Base-by-base conservation (phyloP, 2,113 vertebrate species). In the Cynoglossus semilaevis region DNA sequence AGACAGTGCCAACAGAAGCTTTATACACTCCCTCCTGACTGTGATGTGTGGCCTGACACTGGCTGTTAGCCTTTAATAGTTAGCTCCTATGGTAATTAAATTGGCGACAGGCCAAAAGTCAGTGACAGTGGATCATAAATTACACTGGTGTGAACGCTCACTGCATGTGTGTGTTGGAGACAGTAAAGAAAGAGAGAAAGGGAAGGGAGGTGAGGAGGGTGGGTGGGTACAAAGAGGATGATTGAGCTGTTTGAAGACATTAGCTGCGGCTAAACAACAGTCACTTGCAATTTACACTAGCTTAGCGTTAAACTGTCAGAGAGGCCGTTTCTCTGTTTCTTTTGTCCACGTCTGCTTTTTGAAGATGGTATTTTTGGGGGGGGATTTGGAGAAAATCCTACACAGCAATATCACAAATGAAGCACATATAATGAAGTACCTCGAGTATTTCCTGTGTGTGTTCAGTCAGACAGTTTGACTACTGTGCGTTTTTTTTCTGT, bases 21-120 rank as follows among this genome's bases (percentile, higher is more conserved):
- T 73, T 51, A 71, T 68, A 63, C 55, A 49, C 57, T 72, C 73
- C 55, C 67, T 17, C 54, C 13, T 51, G 60, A 71, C 71, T 51
- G 42, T 63, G 63, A 83, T 62, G 29, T 68, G 61, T 34, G 58
- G 64, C 68, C 77, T 8, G 56, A 79, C 63, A 67, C 62, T 10
- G 35, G 67, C 73, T 45, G 73, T 54, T 65, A 67, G 67, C 80
- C 81, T 82, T 86, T 88, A 83, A 84, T 80, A 73, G 80, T 86
- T 81, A 75, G 84, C 81, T 88, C 79, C 84, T 81, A 74, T 83
- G 65, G 65, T 86, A 88, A 90, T 90, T 87, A 88, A 87, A 88
- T 83, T 88, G 88, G 86, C 75, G 1, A 19, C 9, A 8, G 48
- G 79, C 84, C 85, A 85, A 82, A 80, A 53, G 65, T 63, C 60